A percentile compares a stretch with the other conserved stretches of the same genome.
Conservation (phyloP, 2,888 invertebrate species). For the Nasonovia ribisnigri region DNA sequence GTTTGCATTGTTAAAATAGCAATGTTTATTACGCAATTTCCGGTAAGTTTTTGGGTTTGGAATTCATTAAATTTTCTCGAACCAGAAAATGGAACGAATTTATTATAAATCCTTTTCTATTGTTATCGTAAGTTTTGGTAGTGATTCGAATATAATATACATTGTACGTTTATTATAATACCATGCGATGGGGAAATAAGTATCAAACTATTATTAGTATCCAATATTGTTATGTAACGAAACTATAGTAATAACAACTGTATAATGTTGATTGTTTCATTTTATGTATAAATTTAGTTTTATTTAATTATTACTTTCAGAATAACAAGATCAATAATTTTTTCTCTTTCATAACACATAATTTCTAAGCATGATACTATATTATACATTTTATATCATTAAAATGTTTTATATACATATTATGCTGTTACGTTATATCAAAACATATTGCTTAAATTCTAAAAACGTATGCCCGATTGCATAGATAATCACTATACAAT, state of each 20-base stretch:
- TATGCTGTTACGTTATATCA: background rate
- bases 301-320: background rate
- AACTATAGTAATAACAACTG: background rate
- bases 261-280: background rate
- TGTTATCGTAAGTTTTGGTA: background rate
- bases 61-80: conserved; percentile 13
- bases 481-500: background rate
- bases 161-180: background rate
- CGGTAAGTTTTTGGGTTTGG: conserved; percentile 6
- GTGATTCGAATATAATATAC: background rate
- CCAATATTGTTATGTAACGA: background rate
- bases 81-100: conserved; percentile 14
- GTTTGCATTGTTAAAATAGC: conserved; percentile 39
- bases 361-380: background rate
- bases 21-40: conserved; percentile 34
- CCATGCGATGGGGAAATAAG: background rate
- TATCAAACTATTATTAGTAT: conserved; percentile 1
- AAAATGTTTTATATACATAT: background rate
- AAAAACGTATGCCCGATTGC: background rate
- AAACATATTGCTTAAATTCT: background rate
- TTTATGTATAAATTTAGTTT: background rate
- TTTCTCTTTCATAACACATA: background rate
- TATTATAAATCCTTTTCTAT: conserved; percentile 17
- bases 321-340: background rate
- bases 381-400: background rate